Evolutionary conservation across 2,888 invertebrate species (phyloP), one percentile per base, ranked within the genome.

Genomic region (Microctonus aethiopoides): DNA sequence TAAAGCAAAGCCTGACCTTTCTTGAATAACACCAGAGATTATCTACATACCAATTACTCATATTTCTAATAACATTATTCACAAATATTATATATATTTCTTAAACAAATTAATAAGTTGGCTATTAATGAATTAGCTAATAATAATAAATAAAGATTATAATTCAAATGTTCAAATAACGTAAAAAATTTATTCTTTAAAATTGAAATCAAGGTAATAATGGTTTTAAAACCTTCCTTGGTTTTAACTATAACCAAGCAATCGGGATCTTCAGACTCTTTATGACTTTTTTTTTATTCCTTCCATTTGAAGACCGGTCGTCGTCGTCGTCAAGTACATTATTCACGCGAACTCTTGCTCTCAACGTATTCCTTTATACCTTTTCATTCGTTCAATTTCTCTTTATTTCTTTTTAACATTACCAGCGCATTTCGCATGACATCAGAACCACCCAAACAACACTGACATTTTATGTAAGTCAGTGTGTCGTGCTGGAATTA

Each of bases 381-480:
- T 70, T 41, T 13, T 67, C 56, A 52, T 61, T 51, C 7, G 29
- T 29, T 29, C 29, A 29, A 5, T 29, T 29, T 29, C 29, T 29
- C 29, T 29, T 29, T 29, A 29, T 41, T 24, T 29, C 10, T 11
- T 34, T 39, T 39, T 39, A 10, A 11, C 39, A 22, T 39, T 46
- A 46, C 16, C 20, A 16, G 20, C 16, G 29, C 34, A 59, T 39
- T 52, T 36, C 10, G 22, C 34, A 39, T n/a, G 56, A 39, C 52
- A 41, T 65, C 59, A 29, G 29, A 29, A 3, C 7, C 63, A 39
- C 54, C 70, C 52, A 66, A 32, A 57, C 39, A 56, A 62, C 22
- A 64, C 26, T 36, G 34, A 64, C 36, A 73, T 72, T 79, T 77
- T 78, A 82, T 80, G 79, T 80, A 79, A 81, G 81, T 77, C 80